These are phyloP conservation scores for Echinarachnius parma DNA, from an alignment of 53 echinoderm and acorn worm genomes.

Conservation along the genomic window DNA sequence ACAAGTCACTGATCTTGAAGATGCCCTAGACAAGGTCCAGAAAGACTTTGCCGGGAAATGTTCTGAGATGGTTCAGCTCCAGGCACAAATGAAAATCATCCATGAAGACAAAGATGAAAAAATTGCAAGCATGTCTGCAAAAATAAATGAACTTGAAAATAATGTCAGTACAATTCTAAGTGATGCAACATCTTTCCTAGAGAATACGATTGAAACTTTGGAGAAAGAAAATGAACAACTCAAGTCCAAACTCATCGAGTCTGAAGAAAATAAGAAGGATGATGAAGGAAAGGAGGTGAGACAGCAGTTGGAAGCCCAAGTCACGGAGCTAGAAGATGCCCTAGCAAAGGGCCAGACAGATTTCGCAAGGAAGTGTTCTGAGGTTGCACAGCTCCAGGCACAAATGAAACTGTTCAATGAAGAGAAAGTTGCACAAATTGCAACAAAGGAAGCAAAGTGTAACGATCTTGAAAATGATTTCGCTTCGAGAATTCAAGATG, in stretches of 20 bases:
- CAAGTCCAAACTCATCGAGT: not conserved
- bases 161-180: too few species aligned
- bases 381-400: not conserved
- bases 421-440: not conserved
- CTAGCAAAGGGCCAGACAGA: not conserved
- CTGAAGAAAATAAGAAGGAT: not conserved
- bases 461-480: too few species aligned
- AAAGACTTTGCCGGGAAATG: slow-evolving; percentile 22
- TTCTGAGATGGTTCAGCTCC: slow-evolving; percentile 3
- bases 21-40: slow-evolving; percentile 20
- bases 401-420: slow-evolving; percentile 27
- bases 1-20: slow-evolving; percentile 43
- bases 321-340: slow-evolving; percentile 15
- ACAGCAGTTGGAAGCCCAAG: slow-evolving; percentile 1
- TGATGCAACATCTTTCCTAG: too few species aligned
- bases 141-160: not conserved
- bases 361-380: not conserved
- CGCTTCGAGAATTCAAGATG: too few species aligned
- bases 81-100: slow-evolving; percentile 3
- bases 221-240: not conserved
- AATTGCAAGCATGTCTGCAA: not conserved
- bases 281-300: slow-evolving; percentile 18
- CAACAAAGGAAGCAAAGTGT: not conserved
- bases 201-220: too few species aligned
- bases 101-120: not conserved